phyloP scores from a whole-genome alignment of 2,113 vertebrate genomes.

The Orthonyx spaldingii region DNA sequence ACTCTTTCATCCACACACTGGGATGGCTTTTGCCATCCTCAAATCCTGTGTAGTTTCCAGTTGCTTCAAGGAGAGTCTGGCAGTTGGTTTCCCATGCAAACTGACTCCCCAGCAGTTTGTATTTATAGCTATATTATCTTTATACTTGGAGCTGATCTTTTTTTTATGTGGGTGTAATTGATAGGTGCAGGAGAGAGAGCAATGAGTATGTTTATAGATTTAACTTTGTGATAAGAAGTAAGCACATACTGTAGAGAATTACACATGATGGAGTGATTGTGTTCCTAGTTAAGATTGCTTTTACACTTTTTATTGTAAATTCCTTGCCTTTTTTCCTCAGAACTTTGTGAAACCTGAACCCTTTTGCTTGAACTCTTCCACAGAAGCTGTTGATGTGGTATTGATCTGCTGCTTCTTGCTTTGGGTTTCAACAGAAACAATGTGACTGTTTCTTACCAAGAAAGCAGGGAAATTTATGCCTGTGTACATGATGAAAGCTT shows the following conservation, averaged over 20 bases:
- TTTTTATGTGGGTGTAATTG: neutral
- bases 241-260: neutral
- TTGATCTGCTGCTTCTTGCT: neutral
- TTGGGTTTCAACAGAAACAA: neutral
- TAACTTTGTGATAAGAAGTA: neutral
- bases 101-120: neutral
- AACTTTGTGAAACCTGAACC: neutral
- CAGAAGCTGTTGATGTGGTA: accelerated
- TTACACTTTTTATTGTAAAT: neutral
- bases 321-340: neutral
- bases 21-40: neutral
- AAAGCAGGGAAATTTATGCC: neutral
- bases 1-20: neutral
- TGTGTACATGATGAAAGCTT: neutral
- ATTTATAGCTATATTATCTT: neutral
- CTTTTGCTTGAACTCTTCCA: neutral
- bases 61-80: neutral
- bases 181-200: neutral
- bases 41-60: neutral
- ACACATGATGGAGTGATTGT: neutral
- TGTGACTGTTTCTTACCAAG: neutral
- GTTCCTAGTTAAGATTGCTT: neutral
- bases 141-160: neutral
- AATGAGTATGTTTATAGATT: neutral
- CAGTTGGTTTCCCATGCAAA: neutral